Percentiles rank a stretch among this genome's conserved stretches.
Evolutionary conservation across 92 coral and sea anemone species (phyloP).

Genomic region (Micromussa lordhowensis): DNA sequence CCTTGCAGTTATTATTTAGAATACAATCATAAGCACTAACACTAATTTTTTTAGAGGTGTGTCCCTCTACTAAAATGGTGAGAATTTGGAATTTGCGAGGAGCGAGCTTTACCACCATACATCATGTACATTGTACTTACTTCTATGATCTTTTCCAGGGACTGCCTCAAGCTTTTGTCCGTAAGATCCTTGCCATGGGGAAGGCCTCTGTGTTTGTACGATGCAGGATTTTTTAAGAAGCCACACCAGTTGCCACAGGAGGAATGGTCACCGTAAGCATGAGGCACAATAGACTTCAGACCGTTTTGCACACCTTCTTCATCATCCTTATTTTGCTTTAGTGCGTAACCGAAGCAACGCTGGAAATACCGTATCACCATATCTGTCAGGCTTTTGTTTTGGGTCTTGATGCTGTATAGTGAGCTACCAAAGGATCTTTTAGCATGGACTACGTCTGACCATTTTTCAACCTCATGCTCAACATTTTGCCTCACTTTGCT

Average conservation of each 20-base stretch:
- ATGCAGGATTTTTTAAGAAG: constrained; percentile 39
- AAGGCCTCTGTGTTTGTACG: constrained; percentile 37
- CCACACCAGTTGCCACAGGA: constrained; percentile 61
- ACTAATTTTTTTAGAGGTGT: too few species aligned
- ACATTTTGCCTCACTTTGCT: constrained; percentile 51
- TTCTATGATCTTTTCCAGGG: constrained; percentile 5
- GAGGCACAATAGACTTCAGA: constrained; percentile 59
- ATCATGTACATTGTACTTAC: too few species aligned
- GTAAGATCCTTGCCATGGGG: constrained; percentile 43
- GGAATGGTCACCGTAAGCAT: constrained; percentile 61
- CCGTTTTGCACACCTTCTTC: constrained; percentile 37
- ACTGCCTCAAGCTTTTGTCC: constrained; percentile 6
- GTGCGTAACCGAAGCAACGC: constrained; percentile 44
- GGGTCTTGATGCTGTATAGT: constrained; percentile 30
- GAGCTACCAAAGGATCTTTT: constrained; percentile 41
- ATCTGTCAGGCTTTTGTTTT: constrained; percentile 45
- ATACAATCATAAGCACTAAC: too few species aligned
- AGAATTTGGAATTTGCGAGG: too few species aligned
- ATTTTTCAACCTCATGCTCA: constrained; percentile 46
- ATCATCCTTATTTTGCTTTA: constrained; percentile 35
- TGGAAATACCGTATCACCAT: constrained; percentile 30
- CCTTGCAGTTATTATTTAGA: too few species aligned
- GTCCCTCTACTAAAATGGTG: too few species aligned
- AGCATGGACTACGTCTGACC: constrained; percentile 64
- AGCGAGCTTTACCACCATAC: too few species aligned